phyloP scores from a whole-genome alignment of 2,113 vertebrate species.

The Falcunculus frontatus region DNA sequence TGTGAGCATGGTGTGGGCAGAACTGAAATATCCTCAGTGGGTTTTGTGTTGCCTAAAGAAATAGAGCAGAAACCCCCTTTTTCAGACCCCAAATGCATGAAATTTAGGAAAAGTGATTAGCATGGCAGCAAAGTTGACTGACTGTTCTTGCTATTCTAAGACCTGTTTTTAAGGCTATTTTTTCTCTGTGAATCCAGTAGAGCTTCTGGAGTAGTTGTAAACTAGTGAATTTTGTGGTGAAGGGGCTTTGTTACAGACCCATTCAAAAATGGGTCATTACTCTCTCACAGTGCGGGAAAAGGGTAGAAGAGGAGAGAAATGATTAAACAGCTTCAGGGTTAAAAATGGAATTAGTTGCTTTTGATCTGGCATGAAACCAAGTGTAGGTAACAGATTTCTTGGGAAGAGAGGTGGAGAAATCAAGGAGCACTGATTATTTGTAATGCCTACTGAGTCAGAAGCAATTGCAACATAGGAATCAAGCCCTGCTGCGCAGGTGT shows the following conservation, averaged over 20 bases:
- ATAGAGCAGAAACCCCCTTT: not conserved
- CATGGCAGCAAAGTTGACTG: not conserved
- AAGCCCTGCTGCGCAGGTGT: not conserved
- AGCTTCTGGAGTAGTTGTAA: not conserved
- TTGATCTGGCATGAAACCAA: not conserved
- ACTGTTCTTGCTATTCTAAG: not conserved
- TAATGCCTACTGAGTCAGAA: not conserved
- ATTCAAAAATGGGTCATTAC: not conserved
- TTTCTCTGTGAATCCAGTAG: not conserved
- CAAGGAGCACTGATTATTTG: constrained; percentile 3
- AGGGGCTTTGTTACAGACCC: not conserved
- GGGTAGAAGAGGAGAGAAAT: not conserved
- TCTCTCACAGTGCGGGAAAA: not conserved
- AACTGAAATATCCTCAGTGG: not conserved
- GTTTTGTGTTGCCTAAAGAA: not conserved
- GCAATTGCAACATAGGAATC: not conserved
- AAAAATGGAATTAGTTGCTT: not conserved
- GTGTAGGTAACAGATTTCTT: not conserved
- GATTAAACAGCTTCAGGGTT: not conserved
- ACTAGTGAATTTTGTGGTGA: not conserved
- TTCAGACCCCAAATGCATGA: not conserved
- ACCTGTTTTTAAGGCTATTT: not conserved
- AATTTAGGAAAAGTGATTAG: not conserved
- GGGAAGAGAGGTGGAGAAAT: not conserved
- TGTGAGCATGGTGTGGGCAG: not conserved